Evolutionary conservation across 2,888 invertebrate genomes (phyloP), one percentile per base, ranked within the genome.

Genomic region (Blastobasis lacticolella): DNA sequence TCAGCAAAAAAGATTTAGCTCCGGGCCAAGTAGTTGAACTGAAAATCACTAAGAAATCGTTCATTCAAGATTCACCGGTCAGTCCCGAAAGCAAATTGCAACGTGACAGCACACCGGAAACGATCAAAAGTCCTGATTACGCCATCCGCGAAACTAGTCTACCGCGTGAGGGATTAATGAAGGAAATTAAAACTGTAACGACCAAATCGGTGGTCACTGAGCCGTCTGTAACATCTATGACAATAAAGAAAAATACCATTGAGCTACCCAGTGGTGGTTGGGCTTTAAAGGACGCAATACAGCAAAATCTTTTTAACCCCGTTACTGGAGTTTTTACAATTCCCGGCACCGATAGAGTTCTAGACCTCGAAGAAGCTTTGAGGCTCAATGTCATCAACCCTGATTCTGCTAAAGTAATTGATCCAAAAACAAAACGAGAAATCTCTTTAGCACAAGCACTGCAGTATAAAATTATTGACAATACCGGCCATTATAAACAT

Each of bases 341-440:
- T 58, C 95, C 95, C 2, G 94, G 94, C 9, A 96, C 97, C 5
- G 96, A 97, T 73, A 90, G 95, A 60, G 84, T 94, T 51, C 92
- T 96, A 46, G 93, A 94, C 54, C 93, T 98, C 61, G 93, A 95
- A 74, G 97, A 97, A 76, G 96, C 97, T 62, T 89, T 98, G 45
- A 92, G 93, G 65, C 89, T 96, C 55, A 93, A 94, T 70, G 92
- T 98, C 37, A 94, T 98, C 46, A 94, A 97, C 79, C 91, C 94
- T 10, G 89, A 92, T 57, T 97, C 97, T 0, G 96, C 95, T 9
- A 82, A 91, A 50, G 95, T 97, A 0, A 78, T 95, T 38, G 96
- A 97, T 75, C 93, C 94, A 1, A 91, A 89, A 59, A 92, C 91
- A 53, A 91, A 91, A 49, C 91, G 93, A 69, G 91, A 92, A 71